Evolutionary conservation across 1,140 invertebrate genomes (phyloP).

Genomic region (Gryllus bimaculatus): DNA sequence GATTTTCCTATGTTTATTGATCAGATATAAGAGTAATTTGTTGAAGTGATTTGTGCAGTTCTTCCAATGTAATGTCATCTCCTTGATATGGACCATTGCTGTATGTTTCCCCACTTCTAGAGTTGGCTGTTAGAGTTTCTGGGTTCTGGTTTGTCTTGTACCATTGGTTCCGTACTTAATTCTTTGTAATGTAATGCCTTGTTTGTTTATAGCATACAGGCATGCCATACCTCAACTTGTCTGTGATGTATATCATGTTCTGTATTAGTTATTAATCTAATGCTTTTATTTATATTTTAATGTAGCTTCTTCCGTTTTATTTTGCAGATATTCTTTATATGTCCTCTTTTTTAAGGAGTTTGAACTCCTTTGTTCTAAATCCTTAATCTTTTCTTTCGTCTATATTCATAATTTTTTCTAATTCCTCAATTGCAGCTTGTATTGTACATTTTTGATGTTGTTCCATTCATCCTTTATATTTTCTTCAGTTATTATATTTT

Average conservation of each 20-base stretch:
- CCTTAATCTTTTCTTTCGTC: neutral
- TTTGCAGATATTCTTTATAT: neutral
- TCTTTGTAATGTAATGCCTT: neutral
- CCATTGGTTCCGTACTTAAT: neutral
- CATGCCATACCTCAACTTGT: neutral
- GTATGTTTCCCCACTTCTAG: neutral
- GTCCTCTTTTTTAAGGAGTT: neutral
- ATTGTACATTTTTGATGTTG: neutral
- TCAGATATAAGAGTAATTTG: neutral
- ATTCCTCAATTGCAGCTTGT: neutral
- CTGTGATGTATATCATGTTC: neutral
- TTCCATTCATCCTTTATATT: neutral
- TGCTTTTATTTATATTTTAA: neutral
- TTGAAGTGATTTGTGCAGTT: neutral
- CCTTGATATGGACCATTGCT: neutral
- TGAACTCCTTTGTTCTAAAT: neutral
- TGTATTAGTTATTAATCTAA: neutral
- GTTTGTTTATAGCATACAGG: neutral
- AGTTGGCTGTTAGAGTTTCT: too few species aligned
- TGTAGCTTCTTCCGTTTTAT: neutral
- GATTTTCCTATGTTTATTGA: neutral
- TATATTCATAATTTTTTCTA: neutral
- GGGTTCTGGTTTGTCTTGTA: neutral
- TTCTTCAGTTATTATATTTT: neutral
- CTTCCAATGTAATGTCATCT: constrained; percentile 6